These are phyloP conservation scores for Chydorus sphaericus DNA, from an alignment of 2,888 invertebrate species.

Conservation along the genomic window DNA sequence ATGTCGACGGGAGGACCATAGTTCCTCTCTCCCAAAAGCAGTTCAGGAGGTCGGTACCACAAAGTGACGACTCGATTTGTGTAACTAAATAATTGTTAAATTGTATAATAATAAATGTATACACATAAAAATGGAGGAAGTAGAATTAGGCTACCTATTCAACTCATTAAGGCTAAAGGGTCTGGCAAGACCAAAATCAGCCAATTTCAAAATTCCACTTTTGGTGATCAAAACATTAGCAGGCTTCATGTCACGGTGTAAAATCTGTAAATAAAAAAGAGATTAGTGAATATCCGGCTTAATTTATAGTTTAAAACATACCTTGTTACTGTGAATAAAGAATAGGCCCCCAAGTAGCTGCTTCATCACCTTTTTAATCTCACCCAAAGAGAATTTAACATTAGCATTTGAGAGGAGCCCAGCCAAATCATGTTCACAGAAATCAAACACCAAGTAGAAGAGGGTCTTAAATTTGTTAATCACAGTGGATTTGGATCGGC, in stretches of 20 bases:
- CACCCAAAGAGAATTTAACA: conserved; percentile 89
- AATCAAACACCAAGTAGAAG: conserved; percentile 93
- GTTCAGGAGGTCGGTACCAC: conserved; percentile 73
- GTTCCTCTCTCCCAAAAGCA: conserved; percentile 67
- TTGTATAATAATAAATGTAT: not conserved
- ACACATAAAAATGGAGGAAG: not conserved
- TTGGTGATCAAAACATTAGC: conserved; percentile 96
- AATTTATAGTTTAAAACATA: conserved; percentile 22
- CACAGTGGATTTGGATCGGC: conserved; percentile 69
- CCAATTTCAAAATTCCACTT: conserved; percentile 81
- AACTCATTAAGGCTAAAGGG: conserved; percentile 80
- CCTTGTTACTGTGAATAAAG: conserved; percentile 90
- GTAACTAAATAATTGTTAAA: conserved; percentile 42
- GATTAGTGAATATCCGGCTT: conserved; percentile 18
- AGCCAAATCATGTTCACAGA: conserved; percentile 96
- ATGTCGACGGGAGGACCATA: conserved; percentile 95
- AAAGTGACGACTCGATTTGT: conserved; percentile 96
- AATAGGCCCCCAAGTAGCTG: conserved; percentile 76
- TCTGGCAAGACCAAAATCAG: conserved; percentile 93
- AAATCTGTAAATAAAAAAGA: conserved; percentile 38
- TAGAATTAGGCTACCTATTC: conserved; percentile 55
- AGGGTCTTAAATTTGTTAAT: conserved; percentile 68
- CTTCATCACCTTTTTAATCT: conserved; percentile 89
- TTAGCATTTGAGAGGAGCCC: conserved; percentile 86
- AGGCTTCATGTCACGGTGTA: conserved; percentile 97